Evolutionary conservation across 2,797 vertebrate genomes (phyloP), one percentile per base, ranked within the genome.

Genomic region (Caiman crocodilus): DNA sequence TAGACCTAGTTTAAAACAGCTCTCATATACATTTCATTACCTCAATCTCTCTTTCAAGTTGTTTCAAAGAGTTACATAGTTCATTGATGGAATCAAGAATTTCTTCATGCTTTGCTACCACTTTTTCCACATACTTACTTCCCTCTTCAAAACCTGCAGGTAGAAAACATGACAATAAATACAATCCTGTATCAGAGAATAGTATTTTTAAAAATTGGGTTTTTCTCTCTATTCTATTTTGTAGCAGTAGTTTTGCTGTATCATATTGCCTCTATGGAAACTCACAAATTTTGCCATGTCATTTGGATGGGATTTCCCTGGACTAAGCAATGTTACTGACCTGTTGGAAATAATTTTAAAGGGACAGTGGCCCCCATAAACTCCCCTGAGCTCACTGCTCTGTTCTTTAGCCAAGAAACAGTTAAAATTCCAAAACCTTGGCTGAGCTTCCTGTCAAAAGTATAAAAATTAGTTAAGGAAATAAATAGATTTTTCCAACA

Each of bases 141-240:
- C 99, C 99, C 95, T 99, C 99, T 95, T 99, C 99, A 87, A 87
- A 88, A 94, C 99, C 99, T 99, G 82, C 56, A 79, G 64, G 88
- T 14, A 7, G 73, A 88, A 89, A 93, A 78, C 4, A 81, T 12
- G 65, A 65, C 2, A 26, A 57, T 23, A 21, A 78, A 2, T 2
- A 9, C 21, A 58, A 6, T 85, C 25, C 74, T 35, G 3, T 8
- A 87, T 77, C 2, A 6, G 14, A 6, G 14, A 2, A 26, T 55
- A 13, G n/a, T 21, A 20, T 13, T 79, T 50, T 14, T 2, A 89
- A 75, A 26, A 78, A 60, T 20, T 59, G 21, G 1, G 21, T 32
- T 84, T 79, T 78, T 35, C 14, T 74, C 5, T 65, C 1, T 13
- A 5, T 15, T 82, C 64, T 59, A 1, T 89, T 92, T 90, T 86